A percentile compares a stretch with the other conserved stretches of the same genome.
These are phyloP conservation scores for Pyrgilauda ruficollis DNA, from an alignment of 2,113 vertebrate species.

Conservation along the genomic window DNA sequence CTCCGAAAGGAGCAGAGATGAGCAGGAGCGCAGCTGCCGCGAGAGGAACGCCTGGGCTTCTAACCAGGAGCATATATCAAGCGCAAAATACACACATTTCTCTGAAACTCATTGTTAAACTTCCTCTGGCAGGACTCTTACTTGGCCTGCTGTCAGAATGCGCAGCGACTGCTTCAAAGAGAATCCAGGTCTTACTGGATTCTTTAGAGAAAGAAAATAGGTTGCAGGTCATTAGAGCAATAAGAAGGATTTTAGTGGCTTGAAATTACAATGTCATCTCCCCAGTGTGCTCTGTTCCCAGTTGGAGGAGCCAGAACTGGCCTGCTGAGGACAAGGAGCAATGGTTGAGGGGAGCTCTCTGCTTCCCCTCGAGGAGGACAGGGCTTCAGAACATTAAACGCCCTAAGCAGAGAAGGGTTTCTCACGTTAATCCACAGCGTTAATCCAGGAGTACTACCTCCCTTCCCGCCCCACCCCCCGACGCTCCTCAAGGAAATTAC, in stretches of 20 bases:
- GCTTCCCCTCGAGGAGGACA: background rate
- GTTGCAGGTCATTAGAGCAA: background rate
- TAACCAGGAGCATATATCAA: background rate
- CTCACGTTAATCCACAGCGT: accelerated
- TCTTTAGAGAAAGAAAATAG: background rate
- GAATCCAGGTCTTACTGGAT: background rate
- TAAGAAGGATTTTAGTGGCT: background rate
- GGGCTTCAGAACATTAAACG: accelerated
- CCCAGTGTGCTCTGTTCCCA: accelerated
- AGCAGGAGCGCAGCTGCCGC: background rate
- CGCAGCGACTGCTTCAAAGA: background rate
- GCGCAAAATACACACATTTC: accelerated
- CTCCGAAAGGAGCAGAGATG: background rate
- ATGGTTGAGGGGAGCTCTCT: accelerated
- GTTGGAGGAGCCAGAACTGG: background rate
- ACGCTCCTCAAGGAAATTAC: accelerated
- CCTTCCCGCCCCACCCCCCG: accelerated
- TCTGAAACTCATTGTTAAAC: background rate
- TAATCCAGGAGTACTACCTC: accelerated
- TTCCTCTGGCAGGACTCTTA: background rate
- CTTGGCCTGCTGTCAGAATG: background rate
- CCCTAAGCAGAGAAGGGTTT: background rate
- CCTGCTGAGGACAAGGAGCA: too few species aligned
- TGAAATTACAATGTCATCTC: background rate
- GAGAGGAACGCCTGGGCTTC: accelerated